These are phyloP conservation scores for Carpatolechia fugitivella DNA, from an alignment of 2,888 invertebrate species.

Conservation along the genomic window DNA sequence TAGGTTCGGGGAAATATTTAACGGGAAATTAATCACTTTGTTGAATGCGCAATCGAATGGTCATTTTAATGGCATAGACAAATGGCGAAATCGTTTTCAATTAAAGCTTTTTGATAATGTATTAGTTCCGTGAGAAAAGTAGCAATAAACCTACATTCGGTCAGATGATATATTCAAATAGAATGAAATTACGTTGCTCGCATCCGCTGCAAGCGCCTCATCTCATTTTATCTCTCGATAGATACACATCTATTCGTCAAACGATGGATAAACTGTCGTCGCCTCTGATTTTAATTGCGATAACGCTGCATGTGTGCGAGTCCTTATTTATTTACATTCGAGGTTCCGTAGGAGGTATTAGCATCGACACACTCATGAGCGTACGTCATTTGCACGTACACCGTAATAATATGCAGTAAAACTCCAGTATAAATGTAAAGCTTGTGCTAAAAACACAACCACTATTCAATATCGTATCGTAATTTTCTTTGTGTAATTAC, in stretches of 20 bases:
- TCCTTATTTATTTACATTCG: conserved; percentile 36
- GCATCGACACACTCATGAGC: conserved; percentile 10
- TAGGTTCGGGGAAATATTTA: conserved; percentile 44
- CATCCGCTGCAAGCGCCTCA: conserved; percentile 72
- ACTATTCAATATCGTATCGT: not conserved
- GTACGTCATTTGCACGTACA: conserved; percentile 4
- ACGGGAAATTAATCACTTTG: conserved; percentile 44
- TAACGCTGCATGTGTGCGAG: conserved; percentile 42
- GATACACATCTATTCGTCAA: conserved; percentile 72
- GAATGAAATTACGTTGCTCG: conserved; percentile 69
- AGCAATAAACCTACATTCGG: conserved; percentile 78
- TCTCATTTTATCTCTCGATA: conserved; percentile 54
- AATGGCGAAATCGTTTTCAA: conserved; percentile 72
- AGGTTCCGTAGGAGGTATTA: conserved; percentile 29
- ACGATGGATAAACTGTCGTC: conserved; percentile 60
- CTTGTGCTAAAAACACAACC: not conserved
- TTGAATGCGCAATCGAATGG: conserved; percentile 48
- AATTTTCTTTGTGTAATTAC: conserved; percentile 5
- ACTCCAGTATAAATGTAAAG: not conserved
- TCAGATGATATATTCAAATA: conserved; percentile 76
- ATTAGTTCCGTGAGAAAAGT: conserved; percentile 78
- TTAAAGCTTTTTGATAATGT: conserved; percentile 70
- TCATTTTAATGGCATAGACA: conserved; percentile 59
- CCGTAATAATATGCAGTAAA: not conserved
- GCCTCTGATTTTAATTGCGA: conserved; percentile 57